phyloP scores from a whole-genome alignment of 1,140 invertebrate species.

The Chelonus insularis region DNA sequence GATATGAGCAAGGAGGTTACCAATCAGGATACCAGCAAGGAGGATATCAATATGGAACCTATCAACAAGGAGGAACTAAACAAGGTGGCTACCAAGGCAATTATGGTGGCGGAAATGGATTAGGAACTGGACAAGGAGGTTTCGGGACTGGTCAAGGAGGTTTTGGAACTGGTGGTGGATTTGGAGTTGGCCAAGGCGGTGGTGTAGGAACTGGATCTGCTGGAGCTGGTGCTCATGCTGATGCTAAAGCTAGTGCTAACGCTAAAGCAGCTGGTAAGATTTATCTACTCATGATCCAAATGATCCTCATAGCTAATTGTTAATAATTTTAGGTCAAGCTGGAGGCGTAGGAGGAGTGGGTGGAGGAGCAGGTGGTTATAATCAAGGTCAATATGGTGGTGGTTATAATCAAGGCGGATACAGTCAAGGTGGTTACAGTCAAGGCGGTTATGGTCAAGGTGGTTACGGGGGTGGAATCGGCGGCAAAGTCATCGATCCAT shows the following conservation, averaged over 20 bases:
- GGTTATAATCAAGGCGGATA: neutral
- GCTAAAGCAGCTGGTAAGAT: neutral
- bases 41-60: constrained; percentile 1
- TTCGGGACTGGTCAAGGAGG: neutral
- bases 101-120: too few species aligned
- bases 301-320: too few species aligned
- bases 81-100: neutral
- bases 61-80: neutral
- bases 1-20: neutral
- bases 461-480: neutral
- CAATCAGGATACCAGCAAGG: neutral
- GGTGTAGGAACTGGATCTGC: constrained; percentile 3
- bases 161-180: neutral
- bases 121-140: neutral
- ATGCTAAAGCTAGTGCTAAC: neutral
- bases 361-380: neutral
- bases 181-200: neutral
- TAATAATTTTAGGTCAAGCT: too few species aligned
- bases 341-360: too few species aligned
- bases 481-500: neutral
- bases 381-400: constrained; percentile 10
- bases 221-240: constrained; percentile 3
- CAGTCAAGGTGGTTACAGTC: neutral
- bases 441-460: constrained; percentile 9
- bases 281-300: neutral